These are phyloP conservation scores for Psilanteris sp. DNA, from an alignment of 1,140 invertebrate species.

Conservation along the genomic window DNA sequence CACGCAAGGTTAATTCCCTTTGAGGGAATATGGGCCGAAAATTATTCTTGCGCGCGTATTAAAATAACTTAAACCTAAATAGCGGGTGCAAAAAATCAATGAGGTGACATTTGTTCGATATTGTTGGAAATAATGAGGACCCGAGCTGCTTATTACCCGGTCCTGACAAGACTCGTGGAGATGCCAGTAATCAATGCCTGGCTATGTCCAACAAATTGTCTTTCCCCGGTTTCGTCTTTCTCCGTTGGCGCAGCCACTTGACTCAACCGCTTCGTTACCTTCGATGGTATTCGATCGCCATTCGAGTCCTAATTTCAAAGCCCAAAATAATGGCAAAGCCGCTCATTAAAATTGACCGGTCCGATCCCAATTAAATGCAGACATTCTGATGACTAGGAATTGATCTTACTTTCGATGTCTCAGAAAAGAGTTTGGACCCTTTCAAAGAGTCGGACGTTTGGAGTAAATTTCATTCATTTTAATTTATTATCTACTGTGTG, in stretches of 20 bases:
- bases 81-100: conserved; percentile 38
- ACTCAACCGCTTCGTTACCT: conserved; percentile 9
- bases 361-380: conserved; percentile 14
- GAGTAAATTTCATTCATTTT: too few species aligned
- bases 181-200: conserved; percentile 30
- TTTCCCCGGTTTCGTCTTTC: conserved; percentile 37
- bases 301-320: conserved; percentile 33
- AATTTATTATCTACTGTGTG: too few species aligned
- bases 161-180: conserved; percentile 13
- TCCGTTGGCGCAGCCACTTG: not conserved
- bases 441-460: too few species aligned
- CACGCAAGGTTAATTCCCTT: conserved; percentile 12
- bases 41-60: conserved; percentile 1
- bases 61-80: conserved; percentile 28
- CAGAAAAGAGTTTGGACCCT: too few species aligned
- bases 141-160: conserved; percentile 24
- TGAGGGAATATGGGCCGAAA: conserved; percentile 4
- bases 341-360: conserved; percentile 23
- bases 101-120: conserved; percentile 22
- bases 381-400: not conserved
- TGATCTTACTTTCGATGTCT: too few species aligned
- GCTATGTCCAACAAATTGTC: conserved; percentile 58
- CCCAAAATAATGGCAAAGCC: conserved; percentile 12
- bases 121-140: conserved; percentile 32
- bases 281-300: conserved; percentile 23